phyloP scores from a whole-genome alignment of 2,113 vertebrate genomes.

The Gallinago media region DNA sequence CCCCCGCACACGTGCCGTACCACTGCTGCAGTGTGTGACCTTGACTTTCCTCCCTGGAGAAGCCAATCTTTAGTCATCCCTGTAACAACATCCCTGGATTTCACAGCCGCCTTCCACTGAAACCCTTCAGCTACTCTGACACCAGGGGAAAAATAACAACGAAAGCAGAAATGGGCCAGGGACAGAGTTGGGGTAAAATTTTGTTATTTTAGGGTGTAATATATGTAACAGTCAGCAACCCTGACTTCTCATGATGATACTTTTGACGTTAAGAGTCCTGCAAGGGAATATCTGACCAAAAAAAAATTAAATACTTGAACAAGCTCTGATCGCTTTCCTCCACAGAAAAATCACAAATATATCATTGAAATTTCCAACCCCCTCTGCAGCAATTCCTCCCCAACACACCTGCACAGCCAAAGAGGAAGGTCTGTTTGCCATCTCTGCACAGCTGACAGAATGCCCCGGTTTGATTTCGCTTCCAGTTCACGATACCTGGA shows the following conservation, averaged over 20 bases:
- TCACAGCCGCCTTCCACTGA: background rate
- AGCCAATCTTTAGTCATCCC: background rate
- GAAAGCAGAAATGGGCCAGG: background rate
- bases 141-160: background rate
- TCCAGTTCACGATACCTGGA: background rate
- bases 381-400: background rate
- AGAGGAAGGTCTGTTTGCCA: background rate
- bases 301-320: background rate
- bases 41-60: background rate
- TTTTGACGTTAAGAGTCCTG: background rate
- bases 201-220: background rate
- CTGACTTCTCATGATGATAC: background rate
- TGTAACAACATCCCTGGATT: background rate
- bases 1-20: background rate
- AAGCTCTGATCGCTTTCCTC: background rate
- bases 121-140: background rate
- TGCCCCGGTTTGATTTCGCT: background rate
- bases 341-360: background rate
- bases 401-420: background rate
- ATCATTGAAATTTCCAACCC: background rate
- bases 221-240: background rate
- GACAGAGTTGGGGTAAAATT: background rate
- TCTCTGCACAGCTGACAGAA: background rate
- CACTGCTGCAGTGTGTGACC: background rate
- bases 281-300: background rate